These are phyloP conservation scores for Campylomormyrus numenius DNA, from an alignment of 2,113 vertebrate species.

Conservation along the genomic window DNA sequence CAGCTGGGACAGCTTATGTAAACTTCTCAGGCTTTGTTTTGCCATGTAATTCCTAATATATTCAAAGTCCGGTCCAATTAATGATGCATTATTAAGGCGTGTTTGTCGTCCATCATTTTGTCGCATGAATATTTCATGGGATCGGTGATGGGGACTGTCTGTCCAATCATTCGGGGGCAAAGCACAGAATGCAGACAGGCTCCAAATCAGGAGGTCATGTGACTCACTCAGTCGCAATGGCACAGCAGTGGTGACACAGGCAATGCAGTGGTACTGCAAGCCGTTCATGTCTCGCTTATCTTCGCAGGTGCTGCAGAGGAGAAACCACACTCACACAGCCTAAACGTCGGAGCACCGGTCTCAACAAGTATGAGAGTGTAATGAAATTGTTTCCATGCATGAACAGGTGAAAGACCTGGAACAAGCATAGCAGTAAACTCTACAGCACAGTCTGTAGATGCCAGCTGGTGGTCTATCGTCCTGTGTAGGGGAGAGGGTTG, in stretches of 20 bases:
- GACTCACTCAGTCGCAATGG: neutral
- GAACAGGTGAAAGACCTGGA: neutral
- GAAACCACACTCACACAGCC: neutral
- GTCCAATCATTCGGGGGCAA: neutral
- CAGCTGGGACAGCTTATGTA: neutral
- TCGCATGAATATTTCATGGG: constrained; percentile 33
- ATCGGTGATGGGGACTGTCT: neutral
- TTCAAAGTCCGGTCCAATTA: constrained; percentile 10
- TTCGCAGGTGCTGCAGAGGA: neutral
- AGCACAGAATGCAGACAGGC: neutral
- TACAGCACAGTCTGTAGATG: neutral
- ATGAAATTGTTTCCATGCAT: neutral
- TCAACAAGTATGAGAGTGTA: neutral
- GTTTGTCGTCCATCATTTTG: constrained; percentile 12
- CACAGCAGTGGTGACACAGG: neutral
- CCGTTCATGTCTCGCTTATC: neutral
- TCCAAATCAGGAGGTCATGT: neutral
- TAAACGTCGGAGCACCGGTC: neutral
- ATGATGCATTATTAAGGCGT: constrained; percentile 34
- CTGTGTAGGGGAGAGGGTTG: neutral
- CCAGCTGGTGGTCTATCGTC: neutral
- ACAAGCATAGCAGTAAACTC: neutral
- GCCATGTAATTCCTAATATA: constrained; percentile 13
- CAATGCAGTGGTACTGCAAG: neutral
- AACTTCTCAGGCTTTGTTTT: neutral